These are phyloP conservation scores for Platyrinchus mystaceus DNA, from an alignment of 2,797 vertebrate genomes.

Conservation along the genomic window DNA sequence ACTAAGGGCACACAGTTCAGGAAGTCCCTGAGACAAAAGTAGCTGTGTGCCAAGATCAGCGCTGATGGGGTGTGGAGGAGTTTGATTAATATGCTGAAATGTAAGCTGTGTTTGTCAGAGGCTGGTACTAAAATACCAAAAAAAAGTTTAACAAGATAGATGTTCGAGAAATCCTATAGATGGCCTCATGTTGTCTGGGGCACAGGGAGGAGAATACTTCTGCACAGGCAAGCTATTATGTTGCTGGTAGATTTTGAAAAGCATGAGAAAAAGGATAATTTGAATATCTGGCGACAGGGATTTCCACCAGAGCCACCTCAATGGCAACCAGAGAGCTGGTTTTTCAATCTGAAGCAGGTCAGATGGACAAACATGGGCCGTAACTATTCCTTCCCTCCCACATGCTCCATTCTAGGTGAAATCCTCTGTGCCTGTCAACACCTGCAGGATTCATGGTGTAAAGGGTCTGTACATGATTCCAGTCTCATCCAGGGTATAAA, in stretches of 20 bases:
- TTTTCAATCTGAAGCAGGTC: not conserved
- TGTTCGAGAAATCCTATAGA: not conserved
- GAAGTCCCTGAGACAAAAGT: not conserved
- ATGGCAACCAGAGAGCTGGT: not conserved
- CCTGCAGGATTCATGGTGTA: not conserved
- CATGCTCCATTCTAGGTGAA: not conserved
- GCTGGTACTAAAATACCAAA: not conserved
- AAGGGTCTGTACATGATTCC: not conserved
- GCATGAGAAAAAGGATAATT: not conserved
- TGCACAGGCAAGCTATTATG: not conserved
- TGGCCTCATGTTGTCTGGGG: not conserved
- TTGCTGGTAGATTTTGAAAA: not conserved
- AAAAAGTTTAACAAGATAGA: not conserved
- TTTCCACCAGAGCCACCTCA: not conserved
- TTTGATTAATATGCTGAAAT: constrained; percentile 44
- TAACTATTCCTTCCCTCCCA: not conserved
- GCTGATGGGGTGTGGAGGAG: not conserved
- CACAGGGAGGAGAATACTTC: not conserved
- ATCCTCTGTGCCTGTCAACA: not conserved
- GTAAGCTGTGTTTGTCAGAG: not conserved
- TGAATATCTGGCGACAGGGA: not conserved
- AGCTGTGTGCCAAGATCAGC: not conserved
- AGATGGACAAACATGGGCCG: not conserved
- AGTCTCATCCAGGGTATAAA: not conserved
- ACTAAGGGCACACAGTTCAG: not conserved